Conservation (phyloP, 2,888 invertebrate genomes). For the Orchesellides sinensis region DNA sequence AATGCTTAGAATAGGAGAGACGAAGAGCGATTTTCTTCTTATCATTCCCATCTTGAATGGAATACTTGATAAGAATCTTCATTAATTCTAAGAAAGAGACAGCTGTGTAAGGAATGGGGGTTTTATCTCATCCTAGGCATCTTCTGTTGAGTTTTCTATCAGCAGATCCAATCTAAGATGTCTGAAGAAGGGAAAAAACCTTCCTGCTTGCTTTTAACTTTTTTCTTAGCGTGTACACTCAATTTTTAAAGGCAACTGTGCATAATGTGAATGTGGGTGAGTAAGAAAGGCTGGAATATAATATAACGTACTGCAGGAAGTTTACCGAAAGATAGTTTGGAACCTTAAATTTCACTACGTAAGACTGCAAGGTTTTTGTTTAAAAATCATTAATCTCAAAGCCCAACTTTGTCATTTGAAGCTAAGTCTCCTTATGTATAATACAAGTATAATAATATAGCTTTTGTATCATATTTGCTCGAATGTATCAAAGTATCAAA, state of each 20-base stretch:
- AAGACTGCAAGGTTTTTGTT: too few species aligned
- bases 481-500: too few species aligned
- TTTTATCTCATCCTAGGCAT: slow-evolving; percentile 72
- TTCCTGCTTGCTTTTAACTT: slow-evolving; percentile 31
- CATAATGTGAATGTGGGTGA: background rate
- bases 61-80: slow-evolving; percentile 75
- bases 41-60: slow-evolving; percentile 74
- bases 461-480: too few species aligned
- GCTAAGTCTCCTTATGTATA: too few species aligned
- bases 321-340: too few species aligned
- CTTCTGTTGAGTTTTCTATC: slow-evolving; percentile 74
- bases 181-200: slow-evolving; percentile 68
- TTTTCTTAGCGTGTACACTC: background rate
- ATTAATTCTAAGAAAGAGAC: slow-evolving; percentile 75
- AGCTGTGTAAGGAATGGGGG: slow-evolving; percentile 74
- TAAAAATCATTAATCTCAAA: too few species aligned
- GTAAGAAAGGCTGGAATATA: background rate
- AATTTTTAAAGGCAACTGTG: background rate
- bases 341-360: too few species aligned
- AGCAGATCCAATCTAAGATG: slow-evolving; percentile 75
- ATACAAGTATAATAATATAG: too few species aligned
- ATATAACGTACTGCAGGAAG: too few species aligned
- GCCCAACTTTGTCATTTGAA: too few species aligned
- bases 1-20: slow-evolving; percentile 29
- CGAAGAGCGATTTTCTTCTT: slow-evolving; percentile 73